phyloP scores from a whole-genome alignment of 2,113 vertebrate species.

The Lontra canadensis region DNA sequence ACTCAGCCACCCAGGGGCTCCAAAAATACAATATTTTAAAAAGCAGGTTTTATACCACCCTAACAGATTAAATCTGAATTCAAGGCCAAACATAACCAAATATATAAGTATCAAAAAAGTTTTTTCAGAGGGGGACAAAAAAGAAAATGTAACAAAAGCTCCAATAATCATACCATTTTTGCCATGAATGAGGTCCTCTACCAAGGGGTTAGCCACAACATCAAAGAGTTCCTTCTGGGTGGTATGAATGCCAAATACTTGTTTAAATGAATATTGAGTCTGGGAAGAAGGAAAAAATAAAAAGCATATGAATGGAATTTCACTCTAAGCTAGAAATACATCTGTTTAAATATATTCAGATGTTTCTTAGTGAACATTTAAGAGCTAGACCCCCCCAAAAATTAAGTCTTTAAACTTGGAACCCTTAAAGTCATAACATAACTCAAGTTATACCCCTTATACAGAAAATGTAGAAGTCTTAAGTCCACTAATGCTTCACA shows the following conservation, averaged over 20 bases:
- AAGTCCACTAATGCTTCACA: background rate
- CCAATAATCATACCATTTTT: slow-evolving; percentile 90
- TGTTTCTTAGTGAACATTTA: background rate
- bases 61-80: background rate
- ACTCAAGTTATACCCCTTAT: background rate
- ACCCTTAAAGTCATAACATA: background rate
- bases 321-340: background rate
- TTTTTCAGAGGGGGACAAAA: background rate
- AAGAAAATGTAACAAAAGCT: background rate
- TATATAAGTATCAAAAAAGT: background rate
- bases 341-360: background rate
- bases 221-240: slow-evolving; percentile 94
- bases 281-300: slow-evolving; percentile 68
- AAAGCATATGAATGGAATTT: background rate
- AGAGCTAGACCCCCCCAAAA: background rate
- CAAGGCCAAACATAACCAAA: slow-evolving; percentile 21
- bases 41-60: background rate
- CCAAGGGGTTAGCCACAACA: slow-evolving; percentile 91
- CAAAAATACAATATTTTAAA: background rate
- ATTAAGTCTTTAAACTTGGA: background rate
- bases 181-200: slow-evolving; percentile 93
- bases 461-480: background rate
- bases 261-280: slow-evolving; percentile 97
- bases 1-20: no score
- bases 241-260: slow-evolving; percentile 91